Percentiles rank a stretch among this genome's conserved stretches.
Evolutionary conservation across 1,140 invertebrate genomes (phyloP).

Genomic region (Drosophila punjabiensis): DNA sequence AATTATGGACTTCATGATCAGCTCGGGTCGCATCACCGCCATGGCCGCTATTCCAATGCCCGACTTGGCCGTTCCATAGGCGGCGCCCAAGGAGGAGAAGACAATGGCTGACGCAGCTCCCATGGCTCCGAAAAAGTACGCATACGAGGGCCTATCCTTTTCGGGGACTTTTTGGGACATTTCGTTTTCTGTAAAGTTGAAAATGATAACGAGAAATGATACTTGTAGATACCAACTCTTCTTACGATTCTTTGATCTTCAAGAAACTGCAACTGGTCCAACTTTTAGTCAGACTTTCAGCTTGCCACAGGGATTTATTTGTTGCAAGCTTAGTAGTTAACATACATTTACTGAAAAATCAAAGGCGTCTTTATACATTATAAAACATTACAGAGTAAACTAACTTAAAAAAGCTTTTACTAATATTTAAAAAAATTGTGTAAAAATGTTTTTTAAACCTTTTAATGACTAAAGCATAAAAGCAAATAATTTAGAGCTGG

Average conservation of each 20-base stretch:
- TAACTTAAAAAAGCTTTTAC: no score
- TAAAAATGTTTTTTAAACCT: no score
- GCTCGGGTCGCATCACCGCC: constrained; percentile 72
- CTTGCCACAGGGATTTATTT: not conserved
- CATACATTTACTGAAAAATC: not conserved
- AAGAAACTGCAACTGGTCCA: not conserved
- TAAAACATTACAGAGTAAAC: no score
- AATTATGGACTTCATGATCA: constrained; percentile 78
- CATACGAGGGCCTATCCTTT: constrained; percentile 86
- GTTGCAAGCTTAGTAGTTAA: not conserved
- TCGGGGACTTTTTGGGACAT: not conserved
- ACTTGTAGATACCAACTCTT: not conserved
- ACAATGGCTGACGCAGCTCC: constrained; percentile 98
- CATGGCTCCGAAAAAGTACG: constrained; percentile 97
- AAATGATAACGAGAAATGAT: not conserved
- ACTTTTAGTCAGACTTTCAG: not conserved
- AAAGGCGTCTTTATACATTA: not conserved
- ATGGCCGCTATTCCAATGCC: constrained; percentile 71
- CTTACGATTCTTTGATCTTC: not conserved
- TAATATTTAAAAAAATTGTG: no score
- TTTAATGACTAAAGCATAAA: no score
- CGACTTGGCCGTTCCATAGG: constrained; percentile 70
- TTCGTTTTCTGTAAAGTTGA: not conserved
- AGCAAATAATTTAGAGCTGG: no score
- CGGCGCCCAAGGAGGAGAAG: constrained; percentile 87